A percentile compares a stretch with the other conserved stretches of the same genome.
Conservation (phyloP, 2,888 invertebrate species). For the Ctenicera cuprea region DNA sequence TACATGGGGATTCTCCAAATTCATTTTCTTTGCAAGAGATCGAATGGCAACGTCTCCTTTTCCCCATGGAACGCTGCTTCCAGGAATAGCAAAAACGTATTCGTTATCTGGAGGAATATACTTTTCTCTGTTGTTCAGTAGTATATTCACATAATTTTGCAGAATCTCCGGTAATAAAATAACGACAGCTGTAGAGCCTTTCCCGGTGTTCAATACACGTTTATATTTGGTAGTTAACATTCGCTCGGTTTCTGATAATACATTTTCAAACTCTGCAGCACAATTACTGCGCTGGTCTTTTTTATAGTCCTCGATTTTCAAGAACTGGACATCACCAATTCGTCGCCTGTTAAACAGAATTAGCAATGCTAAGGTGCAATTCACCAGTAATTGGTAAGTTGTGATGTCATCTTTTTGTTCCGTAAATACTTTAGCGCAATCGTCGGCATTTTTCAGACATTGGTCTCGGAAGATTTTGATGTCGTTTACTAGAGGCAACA, state of each 20-base stretch:
- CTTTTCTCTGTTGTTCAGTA: slow-evolving; percentile 57
- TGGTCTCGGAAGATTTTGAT: slow-evolving; percentile 50
- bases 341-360: slow-evolving; percentile 53
- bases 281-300: slow-evolving; percentile 35
- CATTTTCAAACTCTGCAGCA: no score
- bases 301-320: slow-evolving; percentile 49
- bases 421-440: slow-evolving; percentile 31
- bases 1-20: no score
- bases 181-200: slow-evolving; percentile 61
- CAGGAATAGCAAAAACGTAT: slow-evolving; percentile 60
- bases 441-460: slow-evolving; percentile 32
- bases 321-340: slow-evolving; percentile 54
- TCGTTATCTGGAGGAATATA: slow-evolving; percentile 59
- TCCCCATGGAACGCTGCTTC: slow-evolving; percentile 59
- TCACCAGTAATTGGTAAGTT: slow-evolving; percentile 20
- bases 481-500: slow-evolving; percentile 51
- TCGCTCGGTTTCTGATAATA: slow-evolving; percentile 49
- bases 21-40: slow-evolving; percentile 53
- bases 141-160: slow-evolving; percentile 55
- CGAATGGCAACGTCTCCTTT: slow-evolving; percentile 60
- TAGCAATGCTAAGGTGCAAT: slow-evolving; percentile 45
- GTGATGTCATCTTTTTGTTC: slow-evolving; percentile 22
- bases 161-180: slow-evolving; percentile 59
- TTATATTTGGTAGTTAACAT: slow-evolving; percentile 58
- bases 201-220: slow-evolving; percentile 60